Base-by-base conservation (phyloP, 2,113 vertebrate genomes). In the Prochilodus magdalenae region DNA sequence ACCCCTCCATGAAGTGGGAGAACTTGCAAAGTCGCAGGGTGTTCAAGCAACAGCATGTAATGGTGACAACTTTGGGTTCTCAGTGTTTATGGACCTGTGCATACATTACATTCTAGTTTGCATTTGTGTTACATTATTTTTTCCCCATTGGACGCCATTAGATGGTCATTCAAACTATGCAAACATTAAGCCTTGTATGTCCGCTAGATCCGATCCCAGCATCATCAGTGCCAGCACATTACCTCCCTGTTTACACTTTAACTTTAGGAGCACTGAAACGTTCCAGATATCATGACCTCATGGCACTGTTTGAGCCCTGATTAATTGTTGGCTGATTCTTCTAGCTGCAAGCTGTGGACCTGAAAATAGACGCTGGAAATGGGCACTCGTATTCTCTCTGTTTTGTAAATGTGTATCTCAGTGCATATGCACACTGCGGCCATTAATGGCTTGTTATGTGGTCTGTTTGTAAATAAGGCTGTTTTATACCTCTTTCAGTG, bases 171-270 rank as follows among this genome's bases (percentile, higher is more conserved):
- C 40, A 44, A 44, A 7, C 40, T 44, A 11, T 44, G 1, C 40
- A 44, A 18, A 51, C 14, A 51, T 18, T 51, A 16, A 51, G 47
- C 47, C 3, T 49, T 15, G 18, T 55, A 20, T 20, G 15, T 5
- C 15, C 51, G 2, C 15, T 11, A 1, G 1, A 55, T 55, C 51
- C 15, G 51, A 55, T 47, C 40, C 71, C 66, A 67, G 53, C 14
- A 62, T 57, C 59, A 51, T 75, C 62, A 47, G 67, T 67, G 53
- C 71, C 47, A 47, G 30, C 69, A 67, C 82, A 73, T 79, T 59
- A 40, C 71, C 27, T 65, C 55, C 66, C 33, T 69, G 4, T 16
- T 11, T 40, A 20, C 73, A n/a, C 18, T 44, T 73, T 47, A 53
- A 30, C 57, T 71, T 79, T 6, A 70, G 29, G 53, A 24, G 6